phyloP scores from a whole-genome alignment of 1,140 invertebrate species.

The Copidosoma floridanum region DNA sequence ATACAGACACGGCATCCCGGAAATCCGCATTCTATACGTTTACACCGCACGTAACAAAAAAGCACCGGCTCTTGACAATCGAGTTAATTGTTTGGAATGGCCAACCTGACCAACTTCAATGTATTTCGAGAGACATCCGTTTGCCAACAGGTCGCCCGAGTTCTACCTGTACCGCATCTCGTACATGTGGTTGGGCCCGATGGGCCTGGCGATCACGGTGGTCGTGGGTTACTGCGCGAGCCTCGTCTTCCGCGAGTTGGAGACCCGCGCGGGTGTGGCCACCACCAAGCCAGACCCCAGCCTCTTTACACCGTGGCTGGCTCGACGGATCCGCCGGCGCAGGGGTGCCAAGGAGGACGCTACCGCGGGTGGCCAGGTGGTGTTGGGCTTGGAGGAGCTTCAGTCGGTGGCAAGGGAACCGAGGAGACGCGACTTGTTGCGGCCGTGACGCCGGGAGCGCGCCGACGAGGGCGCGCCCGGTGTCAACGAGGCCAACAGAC shows the following conservation, averaged over 20 bases:
- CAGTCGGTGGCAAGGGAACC: not conserved
- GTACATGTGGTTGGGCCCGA: slow-evolving; percentile 67
- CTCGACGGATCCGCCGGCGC: slow-evolving; percentile 50
- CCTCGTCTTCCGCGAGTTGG: slow-evolving; percentile 41
- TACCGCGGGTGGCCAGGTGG: slow-evolving; percentile 37
- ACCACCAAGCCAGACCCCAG: slow-evolving; percentile 57
- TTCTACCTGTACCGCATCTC: slow-evolving; percentile 61
- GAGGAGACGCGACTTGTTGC: not conserved
- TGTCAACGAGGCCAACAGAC: slow-evolving; percentile 12
- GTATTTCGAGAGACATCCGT: no score
- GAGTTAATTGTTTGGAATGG: no score
- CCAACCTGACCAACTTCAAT: no score
- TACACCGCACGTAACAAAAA: no score
- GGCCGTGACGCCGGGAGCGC: not conserved
- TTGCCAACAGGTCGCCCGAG: no score
- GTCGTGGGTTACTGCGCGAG: slow-evolving; percentile 65
- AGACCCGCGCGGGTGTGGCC: slow-evolving; percentile 31
- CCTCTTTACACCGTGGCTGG: slow-evolving; percentile 66
- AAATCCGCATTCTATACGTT: no score
- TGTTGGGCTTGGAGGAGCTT: slow-evolving; percentile 37
- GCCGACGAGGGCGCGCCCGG: slow-evolving; percentile 1
- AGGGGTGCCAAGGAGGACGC: slow-evolving; percentile 28
- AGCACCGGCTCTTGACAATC: no score
- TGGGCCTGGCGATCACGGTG: slow-evolving; percentile 67
- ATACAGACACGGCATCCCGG: not conserved